Evolutionary conservation across 64 coral and sea anemone species (phyloP), one percentile per base, ranked within the genome.

Genomic region (Platygyra sinensis): DNA sequence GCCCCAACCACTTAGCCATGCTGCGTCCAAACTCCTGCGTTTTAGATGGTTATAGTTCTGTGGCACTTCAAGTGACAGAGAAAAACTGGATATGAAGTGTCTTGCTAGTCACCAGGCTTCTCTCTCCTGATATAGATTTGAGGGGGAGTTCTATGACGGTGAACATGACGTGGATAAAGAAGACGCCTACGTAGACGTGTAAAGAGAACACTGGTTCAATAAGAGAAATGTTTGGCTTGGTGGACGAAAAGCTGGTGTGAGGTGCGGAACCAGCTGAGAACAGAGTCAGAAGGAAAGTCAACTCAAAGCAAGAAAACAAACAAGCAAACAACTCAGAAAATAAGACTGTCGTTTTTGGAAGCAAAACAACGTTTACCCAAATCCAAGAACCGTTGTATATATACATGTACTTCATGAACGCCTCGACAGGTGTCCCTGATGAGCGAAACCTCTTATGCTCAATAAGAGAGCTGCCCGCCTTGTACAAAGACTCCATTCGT

Each of bases 101-200:
- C 36, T 72, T 38, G 33, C 17, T 24, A 57, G 15, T 42, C 52
- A 55, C 52, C 8, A 72, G 3, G 28, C 18, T 62, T 54, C 52
- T 78, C 14, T 73, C 46, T 51, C 30, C 67, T 87, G 2, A 60
- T 36, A 36, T 85, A 95, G 94, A 73, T 61, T 95, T 86, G 89
- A 94, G 2, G 94, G 92, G 38, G 96, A 98, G 57, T 98, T 90
- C 61, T 98, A 83, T 63, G 96, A 95, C 30, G 93, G 96, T 22
- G 96, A 98, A 83, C 90, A 98, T 76, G 96, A 98, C 33, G 61
- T 95, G 29, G 96, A 98, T 30, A 92, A 83, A 61, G 96, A 98
- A 25, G 93, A 94, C 20, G 55, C 90, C 0, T 86, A 54, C 52
- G 75, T 98, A 0, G 96, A 98, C 5, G 93, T 96, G 17, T 96